phyloP scores from a whole-genome alignment of 1,140 invertebrate species.

The Muscidifurax raptorellus region DNA sequence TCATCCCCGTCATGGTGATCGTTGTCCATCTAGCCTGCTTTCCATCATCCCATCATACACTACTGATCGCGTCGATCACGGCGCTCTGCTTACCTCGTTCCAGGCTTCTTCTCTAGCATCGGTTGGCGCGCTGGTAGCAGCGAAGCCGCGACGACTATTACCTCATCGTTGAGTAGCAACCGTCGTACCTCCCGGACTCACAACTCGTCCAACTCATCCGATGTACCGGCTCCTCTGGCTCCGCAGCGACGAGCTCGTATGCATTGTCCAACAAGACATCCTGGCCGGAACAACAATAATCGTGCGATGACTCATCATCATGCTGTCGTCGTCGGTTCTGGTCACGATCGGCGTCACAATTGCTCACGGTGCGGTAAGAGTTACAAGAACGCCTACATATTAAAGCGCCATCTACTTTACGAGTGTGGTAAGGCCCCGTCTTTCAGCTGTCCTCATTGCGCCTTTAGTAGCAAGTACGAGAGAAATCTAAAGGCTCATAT shows the following conservation, averaged over 20 bases:
- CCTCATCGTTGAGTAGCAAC: constrained; percentile 14
- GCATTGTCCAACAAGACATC: constrained; percentile 67
- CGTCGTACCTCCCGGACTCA: constrained; percentile 22
- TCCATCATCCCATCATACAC: background rate
- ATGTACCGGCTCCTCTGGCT: constrained; percentile 66
- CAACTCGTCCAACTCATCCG: background rate
- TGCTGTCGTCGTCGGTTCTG: constrained; percentile 44
- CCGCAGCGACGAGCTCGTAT: constrained; percentile 69
- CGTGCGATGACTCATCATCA: constrained; percentile 51
- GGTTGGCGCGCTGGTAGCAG: constrained; percentile 65
- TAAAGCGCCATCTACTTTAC: constrained; percentile 75
- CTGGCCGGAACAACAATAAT: constrained; percentile 36
- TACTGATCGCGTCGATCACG: constrained; percentile 37
- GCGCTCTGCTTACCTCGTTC: constrained; percentile 54
- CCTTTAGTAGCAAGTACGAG: constrained; percentile 75
- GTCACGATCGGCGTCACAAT: constrained; percentile 70
- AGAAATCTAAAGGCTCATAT: constrained; percentile 74
- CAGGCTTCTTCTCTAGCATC: constrained; percentile 71
- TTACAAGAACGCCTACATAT: constrained; percentile 74
- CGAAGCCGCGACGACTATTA: constrained; percentile 14
- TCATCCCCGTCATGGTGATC: constrained; percentile 21
- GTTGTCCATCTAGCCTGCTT: background rate
- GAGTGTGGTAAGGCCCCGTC: constrained; percentile 76
- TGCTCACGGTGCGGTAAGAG: constrained; percentile 74
- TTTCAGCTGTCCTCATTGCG: constrained; percentile 76